These are phyloP conservation scores for Neotoma lepida DNA, from an alignment of 2,113 vertebrate species.

Conservation along the genomic window DNA sequence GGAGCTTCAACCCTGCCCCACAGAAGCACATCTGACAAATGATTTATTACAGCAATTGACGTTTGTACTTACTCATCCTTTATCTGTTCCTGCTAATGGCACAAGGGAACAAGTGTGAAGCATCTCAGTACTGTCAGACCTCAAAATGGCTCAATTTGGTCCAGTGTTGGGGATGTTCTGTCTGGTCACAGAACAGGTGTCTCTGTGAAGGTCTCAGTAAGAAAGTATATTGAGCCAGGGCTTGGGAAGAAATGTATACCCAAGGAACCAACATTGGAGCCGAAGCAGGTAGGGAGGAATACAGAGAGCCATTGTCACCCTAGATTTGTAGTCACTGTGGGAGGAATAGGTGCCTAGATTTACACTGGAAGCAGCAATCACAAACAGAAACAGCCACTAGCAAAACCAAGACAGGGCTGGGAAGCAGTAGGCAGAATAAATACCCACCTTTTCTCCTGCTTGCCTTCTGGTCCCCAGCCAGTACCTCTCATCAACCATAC, in stretches of 20 bases:
- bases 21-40: conserved; percentile 33
- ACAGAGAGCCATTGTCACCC: accelerated
- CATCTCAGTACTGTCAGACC: background rate
- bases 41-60: conserved; percentile 59
- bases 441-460: background rate
- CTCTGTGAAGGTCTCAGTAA: background rate
- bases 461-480: too few relatives aligned
- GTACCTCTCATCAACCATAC: background rate
- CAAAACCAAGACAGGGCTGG: background rate
- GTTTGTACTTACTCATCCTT: conserved; percentile 47
- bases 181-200: background rate
- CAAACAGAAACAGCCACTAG: background rate
- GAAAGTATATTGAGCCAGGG: background rate
- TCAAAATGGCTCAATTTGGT: background rate
- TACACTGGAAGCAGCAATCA: too few relatives aligned
- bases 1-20: background rate
- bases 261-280: background rate
- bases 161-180: background rate
- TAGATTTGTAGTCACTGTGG: background rate
- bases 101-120: background rate
- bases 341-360: background rate
- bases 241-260: background rate
- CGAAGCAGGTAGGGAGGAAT: accelerated
- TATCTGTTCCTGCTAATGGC: background rate
- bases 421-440: background rate